Percentiles rank a stretch among this genome's conserved stretches.
phyloP scores from a whole-genome alignment of 2,888 invertebrate genomes.

The Electrophaes corylata region DNA sequence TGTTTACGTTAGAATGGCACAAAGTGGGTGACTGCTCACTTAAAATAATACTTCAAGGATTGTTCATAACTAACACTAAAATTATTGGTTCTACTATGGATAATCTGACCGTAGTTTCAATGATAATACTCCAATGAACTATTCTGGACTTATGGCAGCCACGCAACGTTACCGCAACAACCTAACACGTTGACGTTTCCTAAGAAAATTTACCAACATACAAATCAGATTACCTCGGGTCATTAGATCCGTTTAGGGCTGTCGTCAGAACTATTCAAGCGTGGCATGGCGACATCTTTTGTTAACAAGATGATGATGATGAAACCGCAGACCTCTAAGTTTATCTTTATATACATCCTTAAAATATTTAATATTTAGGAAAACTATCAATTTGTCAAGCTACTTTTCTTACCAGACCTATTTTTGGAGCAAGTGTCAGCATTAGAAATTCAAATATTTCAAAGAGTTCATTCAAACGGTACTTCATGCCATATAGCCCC shows the following conservation, averaged over 20 bases:
- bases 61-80: too few relatives aligned
- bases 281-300: slow-evolving; percentile 35
- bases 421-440: background rate
- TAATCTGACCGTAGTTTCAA: too few relatives aligned
- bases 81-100: too few relatives aligned
- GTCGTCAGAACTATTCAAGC: slow-evolving; percentile 31
- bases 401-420: background rate
- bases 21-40: too few relatives aligned
- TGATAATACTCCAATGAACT: too few relatives aligned
- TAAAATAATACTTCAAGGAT: too few relatives aligned
- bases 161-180: too few relatives aligned
- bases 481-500: slow-evolving; percentile 40
- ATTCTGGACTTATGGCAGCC: background rate
- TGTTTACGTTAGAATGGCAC: too few relatives aligned
- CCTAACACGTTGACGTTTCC: background rate
- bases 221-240: slow-evolving; percentile 31
- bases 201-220: slow-evolving; percentile 10
- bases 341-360: background rate
- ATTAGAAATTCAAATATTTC: background rate
- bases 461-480: slow-evolving; percentile 9
- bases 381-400: too few relatives aligned
- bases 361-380: background rate
- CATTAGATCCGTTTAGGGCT: slow-evolving; percentile 33
- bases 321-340: slow-evolving; percentile 12
- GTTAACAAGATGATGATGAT: slow-evolving; percentile 29